phyloP scores from a whole-genome alignment of 2,888 invertebrate species.

The Ophioninae sp. region DNA sequence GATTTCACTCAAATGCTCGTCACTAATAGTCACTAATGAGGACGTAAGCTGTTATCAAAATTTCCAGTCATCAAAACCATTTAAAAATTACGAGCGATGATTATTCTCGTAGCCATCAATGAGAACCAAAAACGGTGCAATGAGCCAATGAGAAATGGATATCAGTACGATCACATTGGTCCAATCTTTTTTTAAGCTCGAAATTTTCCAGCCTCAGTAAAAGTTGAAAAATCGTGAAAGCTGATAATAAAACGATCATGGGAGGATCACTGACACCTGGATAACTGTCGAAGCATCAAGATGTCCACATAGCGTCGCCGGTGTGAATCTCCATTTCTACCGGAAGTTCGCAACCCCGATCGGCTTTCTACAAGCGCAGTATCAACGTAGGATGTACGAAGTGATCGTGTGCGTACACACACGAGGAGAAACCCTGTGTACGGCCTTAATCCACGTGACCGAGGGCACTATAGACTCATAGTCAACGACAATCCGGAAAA shows the following conservation, averaged over 20 bases:
- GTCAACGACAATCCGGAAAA: conserved; percentile 10
- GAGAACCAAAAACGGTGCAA: too few relatives aligned
- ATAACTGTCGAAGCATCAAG: conserved; percentile 32
- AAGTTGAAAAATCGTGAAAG: conserved; percentile 39
- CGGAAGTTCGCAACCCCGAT: conserved; percentile 21
- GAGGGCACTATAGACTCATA: conserved; percentile 29
- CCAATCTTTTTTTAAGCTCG: conserved; percentile 44
- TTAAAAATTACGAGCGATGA: too few relatives aligned
- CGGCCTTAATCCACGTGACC: conserved; percentile 64
- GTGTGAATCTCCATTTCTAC: conserved; percentile 7
- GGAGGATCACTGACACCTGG: conserved; percentile 3
- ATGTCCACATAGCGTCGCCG: conserved; percentile 32
- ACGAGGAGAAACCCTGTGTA: conserved; percentile 38
- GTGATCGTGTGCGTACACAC: not conserved
- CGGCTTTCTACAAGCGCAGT: not conserved
- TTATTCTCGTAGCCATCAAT: too few relatives aligned
- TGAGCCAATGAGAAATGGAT: not conserved
- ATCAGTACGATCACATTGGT: conserved; percentile 24
- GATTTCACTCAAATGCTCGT: too few relatives aligned
- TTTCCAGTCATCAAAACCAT: too few relatives aligned
- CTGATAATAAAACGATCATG: conserved; percentile 33
- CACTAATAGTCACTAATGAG: too few relatives aligned
- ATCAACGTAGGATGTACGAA: too few relatives aligned
- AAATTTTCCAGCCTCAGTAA: conserved; percentile 12
- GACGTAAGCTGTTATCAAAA: too few relatives aligned